Evolutionary conservation across 2,113 vertebrate species (phyloP), one percentile per base, ranked within the genome.

Genomic region (Eupsittula cactorum): DNA sequence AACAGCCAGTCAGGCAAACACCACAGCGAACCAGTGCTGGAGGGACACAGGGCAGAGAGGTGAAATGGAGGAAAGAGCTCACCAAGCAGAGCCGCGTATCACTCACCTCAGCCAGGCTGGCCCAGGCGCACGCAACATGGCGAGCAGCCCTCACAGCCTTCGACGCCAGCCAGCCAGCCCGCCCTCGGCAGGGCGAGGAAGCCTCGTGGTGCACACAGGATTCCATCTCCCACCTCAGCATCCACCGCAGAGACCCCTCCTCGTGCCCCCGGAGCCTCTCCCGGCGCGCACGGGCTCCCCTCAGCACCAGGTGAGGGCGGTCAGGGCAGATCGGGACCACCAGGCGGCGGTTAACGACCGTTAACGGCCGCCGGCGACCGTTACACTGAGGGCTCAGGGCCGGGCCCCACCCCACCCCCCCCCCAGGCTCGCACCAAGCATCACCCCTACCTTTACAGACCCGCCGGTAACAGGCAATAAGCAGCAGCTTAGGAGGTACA

Each of bases 21-120:
- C 29, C 57, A 25, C n/a, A 5, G 42, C 5, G 24, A 3, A 2
- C 7, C 27, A 28, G 21, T 2, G 29, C 24, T 28, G 52, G n/a
- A 50, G 28, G 13, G 13, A 67, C 17, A 17, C 0, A 1, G 49
- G 8, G 24, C 37, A 73, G n/a, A 46, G 24, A 33, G 18, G n/a
- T 39, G 14, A 37, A 31, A 59, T 0, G 3, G 69, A 46, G 57
- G 31, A 13, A 55, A 68, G 55, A 57, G 28, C 14, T 9, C 4
- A 7, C 23, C 0, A 3, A 18, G 28, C 37, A 63, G 41, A 41
- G 20, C 29, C 1, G 0, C 2, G 1, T 3, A 5, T 21, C 64
- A 47, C 86, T 95, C 24, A 90, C 91, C 82, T 91, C 62, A 31
- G 1, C 0, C 75, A 33, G 28, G 67, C 42, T 14, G 42, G 49